Conservation (phyloP, 2,113 vertebrate species). For the Nothobranchius kuhntae region DNA sequence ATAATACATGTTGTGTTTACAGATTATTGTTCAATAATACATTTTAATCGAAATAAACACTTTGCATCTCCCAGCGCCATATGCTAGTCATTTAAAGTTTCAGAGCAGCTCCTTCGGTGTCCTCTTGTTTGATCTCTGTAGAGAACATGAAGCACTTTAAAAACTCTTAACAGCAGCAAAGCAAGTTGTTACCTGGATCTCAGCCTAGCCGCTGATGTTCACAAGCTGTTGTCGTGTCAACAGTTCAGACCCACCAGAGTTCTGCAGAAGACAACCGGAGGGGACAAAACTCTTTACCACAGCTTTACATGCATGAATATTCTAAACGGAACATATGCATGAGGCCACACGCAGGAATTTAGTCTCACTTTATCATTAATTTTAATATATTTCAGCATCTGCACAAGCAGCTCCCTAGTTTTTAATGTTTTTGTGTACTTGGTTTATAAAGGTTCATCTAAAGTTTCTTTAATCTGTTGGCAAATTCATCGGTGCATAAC, state of each 20-base stretch:
- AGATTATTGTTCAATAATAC: neutral
- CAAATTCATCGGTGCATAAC: neutral
- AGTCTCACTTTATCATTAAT: slow-evolving; percentile 32
- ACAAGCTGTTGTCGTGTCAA: slow-evolving; percentile 25
- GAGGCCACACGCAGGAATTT: slow-evolving; percentile 14
- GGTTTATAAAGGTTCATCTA: slow-evolving; percentile 3
- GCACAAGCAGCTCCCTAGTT: slow-evolving; percentile 10
- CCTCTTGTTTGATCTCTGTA: slow-evolving; percentile 6
- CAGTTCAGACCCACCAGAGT: slow-evolving; percentile 20
- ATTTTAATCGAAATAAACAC: neutral
- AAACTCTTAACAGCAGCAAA: slow-evolving; percentile 8
- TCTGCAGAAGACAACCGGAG: slow-evolving; percentile 30
- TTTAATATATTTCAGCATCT: slow-evolving; percentile 27
- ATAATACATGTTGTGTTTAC: neutral
- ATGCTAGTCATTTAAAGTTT: slow-evolving; percentile 20
- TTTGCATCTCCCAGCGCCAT: neutral
- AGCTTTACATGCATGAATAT: slow-evolving; percentile 44
- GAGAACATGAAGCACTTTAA: neutral
- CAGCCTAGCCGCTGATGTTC: slow-evolving; percentile 4
- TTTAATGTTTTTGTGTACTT: neutral
- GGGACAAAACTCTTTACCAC: slow-evolving; percentile 1
- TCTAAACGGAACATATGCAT: slow-evolving; percentile 47
- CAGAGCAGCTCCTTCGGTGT: neutral
- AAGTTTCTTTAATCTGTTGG: slow-evolving; percentile 19
- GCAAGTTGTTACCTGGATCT: slow-evolving; percentile 12